Percentiles rank a stretch among this genome's conserved stretches.
phyloP scores from a whole-genome alignment of 1,140 invertebrate species.

The Bacillus rossius region DNA sequence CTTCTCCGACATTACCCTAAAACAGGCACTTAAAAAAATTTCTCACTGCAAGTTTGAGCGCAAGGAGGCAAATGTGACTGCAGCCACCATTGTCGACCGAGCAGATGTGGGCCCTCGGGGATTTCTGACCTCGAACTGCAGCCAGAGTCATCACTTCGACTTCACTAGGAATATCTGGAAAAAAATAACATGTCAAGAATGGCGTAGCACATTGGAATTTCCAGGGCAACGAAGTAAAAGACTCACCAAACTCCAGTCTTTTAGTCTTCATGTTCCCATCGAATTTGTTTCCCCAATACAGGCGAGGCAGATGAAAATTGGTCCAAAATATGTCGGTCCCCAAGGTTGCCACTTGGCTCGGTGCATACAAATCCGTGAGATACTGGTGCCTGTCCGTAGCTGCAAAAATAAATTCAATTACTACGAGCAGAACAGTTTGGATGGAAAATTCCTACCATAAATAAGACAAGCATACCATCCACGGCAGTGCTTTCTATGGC shows the following conservation, averaged over 20 bases:
- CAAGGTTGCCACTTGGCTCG: constrained; percentile 28
- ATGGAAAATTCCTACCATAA: no score
- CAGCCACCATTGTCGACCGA: constrained; percentile 59
- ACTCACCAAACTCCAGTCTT: constrained; percentile 1
- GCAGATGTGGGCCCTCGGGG: constrained; percentile 50
- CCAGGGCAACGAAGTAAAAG: neutral
- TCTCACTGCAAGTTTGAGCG: constrained; percentile 18
- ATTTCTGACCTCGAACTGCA: constrained; percentile 28
- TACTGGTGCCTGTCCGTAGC: constrained; percentile 18
- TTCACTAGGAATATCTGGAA: constrained; percentile 16
- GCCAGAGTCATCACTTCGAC: constrained; percentile 30
- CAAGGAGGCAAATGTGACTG: constrained; percentile 62
- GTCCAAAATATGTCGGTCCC: constrained; percentile 44
- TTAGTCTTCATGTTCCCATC: neutral
- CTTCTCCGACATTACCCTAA: no score
- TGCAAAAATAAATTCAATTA: constrained; percentile 15
- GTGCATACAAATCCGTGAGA: constrained; percentile 10
- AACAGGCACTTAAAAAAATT: neutral
- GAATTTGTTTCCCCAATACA: constrained; percentile 54
- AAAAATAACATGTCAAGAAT: neutral
- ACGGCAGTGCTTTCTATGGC: constrained; percentile 49
- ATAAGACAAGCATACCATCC: constrained; percentile 40
- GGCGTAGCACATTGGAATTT: neutral
- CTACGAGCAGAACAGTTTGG: no score
- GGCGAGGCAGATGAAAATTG: constrained; percentile 29